Evolutionary conservation across 2,888 invertebrate species (phyloP), one percentile per base, ranked within the genome.

Genomic region (Lithodes maja): DNA sequence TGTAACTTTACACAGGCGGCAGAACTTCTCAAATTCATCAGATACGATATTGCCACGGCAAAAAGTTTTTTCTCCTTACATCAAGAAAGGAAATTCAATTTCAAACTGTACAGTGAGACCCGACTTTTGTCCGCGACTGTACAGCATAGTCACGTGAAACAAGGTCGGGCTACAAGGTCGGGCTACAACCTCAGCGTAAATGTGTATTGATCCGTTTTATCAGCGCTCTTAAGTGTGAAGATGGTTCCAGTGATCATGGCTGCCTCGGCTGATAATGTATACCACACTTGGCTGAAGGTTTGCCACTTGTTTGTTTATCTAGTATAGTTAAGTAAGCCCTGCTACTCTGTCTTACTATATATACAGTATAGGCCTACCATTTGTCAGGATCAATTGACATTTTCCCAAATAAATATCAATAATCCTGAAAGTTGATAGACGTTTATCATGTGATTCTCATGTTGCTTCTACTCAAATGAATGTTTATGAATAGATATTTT

Each of bases 251-350:
- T 89, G 90, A 90, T 90, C 90, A 90, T 86, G 90, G 90, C 90
- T 90, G 90, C 90, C 90, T 90, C 90, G 86, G 87, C 90, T 89
- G 90, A 90, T 88, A 89, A 89, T 69, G 83, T 85, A 79, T 86
- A 49, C 33, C 17, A 83, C 86, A 83, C 83, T 86, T 79, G 81
- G 90, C 90, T 90, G 90, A 86, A 90, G 90, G 90, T 90, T 86
- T 86, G 90, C 86, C 89, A 89, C 85, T 85, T 86, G 33, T 89
- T 89, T 89, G 89, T 86, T 89, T 84, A 89, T 89, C 88, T 89
- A 89, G 71, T 74, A 55, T 85, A 89, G 71, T 77, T 33, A 85
- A 89, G 88, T 77, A 81, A 85, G 33, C 81, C 81, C 85, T 89
- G 85, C 77, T 89, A 52, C 81, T 81, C 77, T 55, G 61, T 74